These are phyloP conservation scores for Geodia barretti DNA, from an alignment of 37 sponge, comb jelly and placozoan genomes.

Conservation along the genomic window DNA sequence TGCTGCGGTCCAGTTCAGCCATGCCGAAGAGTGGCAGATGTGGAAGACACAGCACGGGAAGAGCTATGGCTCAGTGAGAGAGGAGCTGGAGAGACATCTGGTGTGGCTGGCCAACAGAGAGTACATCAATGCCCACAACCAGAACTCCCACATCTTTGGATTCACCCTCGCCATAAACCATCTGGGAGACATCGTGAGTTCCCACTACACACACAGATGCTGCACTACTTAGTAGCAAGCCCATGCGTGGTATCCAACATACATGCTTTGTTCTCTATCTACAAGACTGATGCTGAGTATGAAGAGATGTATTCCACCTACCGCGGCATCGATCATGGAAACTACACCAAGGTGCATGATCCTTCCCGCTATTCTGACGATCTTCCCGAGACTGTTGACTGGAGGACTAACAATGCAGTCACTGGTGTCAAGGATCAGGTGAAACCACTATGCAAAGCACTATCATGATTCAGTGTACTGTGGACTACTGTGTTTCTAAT, in stretches of 20 bases:
- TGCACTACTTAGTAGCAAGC: no score
- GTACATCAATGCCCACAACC: conserved; percentile 68
- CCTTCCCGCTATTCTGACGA: no score
- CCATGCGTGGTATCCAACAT: no score
- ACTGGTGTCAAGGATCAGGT: conserved; percentile 66
- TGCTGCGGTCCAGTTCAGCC: conserved; percentile 25
- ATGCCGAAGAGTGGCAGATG: conserved; percentile 56
- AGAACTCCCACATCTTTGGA: conserved; percentile 52
- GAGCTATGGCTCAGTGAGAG: conserved; percentile 16
- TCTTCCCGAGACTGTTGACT: conserved; percentile 40
- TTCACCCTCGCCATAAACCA: conserved; percentile 73
- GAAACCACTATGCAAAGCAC: not conserved
- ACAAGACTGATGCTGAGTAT: no score
- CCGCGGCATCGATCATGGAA: no score
- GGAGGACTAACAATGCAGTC: conserved; percentile 58
- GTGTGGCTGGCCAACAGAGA: conserved; percentile 65
- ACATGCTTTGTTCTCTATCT: no score
- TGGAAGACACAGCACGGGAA: conserved; percentile 61
- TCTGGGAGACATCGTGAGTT: conserved; percentile 71
- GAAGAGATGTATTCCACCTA: no score
- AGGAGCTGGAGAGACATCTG: conserved; percentile 36
- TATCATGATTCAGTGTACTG: no score
- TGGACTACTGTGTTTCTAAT: no score
- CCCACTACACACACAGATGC: no score
- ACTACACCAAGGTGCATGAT: no score